Evolutionary conservation across 1,140 invertebrate genomes (phyloP).

Genomic region (Cheumatopsyche charites): DNA sequence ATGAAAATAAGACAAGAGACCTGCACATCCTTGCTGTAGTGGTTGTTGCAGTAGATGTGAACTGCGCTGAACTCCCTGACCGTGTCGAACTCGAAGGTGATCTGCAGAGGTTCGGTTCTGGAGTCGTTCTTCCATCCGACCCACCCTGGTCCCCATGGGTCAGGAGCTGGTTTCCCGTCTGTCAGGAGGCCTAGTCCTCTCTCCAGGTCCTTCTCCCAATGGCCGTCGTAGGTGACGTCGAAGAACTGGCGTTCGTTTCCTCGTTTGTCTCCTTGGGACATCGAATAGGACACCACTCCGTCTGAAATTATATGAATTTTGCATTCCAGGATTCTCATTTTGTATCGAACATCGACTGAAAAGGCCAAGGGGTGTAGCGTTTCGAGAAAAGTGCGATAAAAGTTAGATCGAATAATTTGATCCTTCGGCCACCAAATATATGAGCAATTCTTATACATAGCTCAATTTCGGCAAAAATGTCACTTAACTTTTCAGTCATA

Average conservation of each 20-base stretch:
- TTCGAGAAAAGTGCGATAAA: too few relatives aligned
- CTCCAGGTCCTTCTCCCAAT: conserved; percentile 73
- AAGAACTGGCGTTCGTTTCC: conserved; percentile 85
- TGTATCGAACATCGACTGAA: too few relatives aligned
- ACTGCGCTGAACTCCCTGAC: conserved; percentile 86
- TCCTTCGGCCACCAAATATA: too few relatives aligned
- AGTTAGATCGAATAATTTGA: too few relatives aligned
- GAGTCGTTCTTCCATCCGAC: conserved; percentile 91
- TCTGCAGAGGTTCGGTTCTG: conserved; percentile 69
- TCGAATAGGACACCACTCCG: conserved; percentile 80
- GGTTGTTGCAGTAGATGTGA: conserved; percentile 82
- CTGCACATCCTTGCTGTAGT: conserved; percentile 81
- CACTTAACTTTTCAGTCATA: too few relatives aligned
- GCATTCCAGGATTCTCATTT: too few relatives aligned
- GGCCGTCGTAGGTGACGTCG: conserved; percentile 92
- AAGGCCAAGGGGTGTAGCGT: too few relatives aligned
- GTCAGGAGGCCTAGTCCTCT: conserved; percentile 89
- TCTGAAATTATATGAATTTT: conserved; percentile 61
- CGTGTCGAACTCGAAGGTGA: conserved; percentile 87
- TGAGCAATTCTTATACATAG: too few relatives aligned
- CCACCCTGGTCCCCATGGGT: conserved; percentile 79
- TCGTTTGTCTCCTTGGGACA: conserved; percentile 82
- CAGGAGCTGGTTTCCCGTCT: conserved; percentile 71
- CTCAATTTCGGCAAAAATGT: too few relatives aligned
- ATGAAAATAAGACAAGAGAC: conserved; percentile 56